These are phyloP conservation scores for Rousettus madagascariensis DNA, from an alignment of 2,797 vertebrate species.

Conservation along the genomic window DNA sequence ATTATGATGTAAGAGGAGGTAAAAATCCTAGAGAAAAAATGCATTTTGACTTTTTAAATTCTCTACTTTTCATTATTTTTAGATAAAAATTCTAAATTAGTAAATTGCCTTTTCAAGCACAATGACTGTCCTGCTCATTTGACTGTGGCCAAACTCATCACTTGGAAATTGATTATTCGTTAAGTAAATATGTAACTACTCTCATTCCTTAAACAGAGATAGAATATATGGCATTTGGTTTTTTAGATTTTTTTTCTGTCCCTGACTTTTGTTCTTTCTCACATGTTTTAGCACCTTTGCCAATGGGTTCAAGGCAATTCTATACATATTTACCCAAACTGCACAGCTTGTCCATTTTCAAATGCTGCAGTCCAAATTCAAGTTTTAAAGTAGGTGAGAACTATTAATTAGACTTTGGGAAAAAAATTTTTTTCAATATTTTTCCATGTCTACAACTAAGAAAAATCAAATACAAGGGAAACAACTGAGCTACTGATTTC, in stretches of 20 bases:
- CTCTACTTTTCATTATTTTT: neutral
- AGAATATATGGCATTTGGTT: neutral
- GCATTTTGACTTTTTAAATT: neutral
- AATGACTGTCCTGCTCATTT: neutral
- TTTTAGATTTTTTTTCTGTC: neutral
- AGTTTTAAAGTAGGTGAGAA: neutral
- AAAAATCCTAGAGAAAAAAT: neutral
- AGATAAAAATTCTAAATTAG: neutral
- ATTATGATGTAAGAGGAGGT: neutral
- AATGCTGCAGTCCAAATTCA: neutral
- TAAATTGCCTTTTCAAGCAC: neutral
- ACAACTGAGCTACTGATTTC: neutral
- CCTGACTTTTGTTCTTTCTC: neutral
- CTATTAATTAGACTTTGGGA: neutral
- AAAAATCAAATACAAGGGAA: slow-evolving; percentile 23
- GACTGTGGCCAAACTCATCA: neutral
- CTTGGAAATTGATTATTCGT: neutral
- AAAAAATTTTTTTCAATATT: neutral
- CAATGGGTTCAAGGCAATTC: neutral
- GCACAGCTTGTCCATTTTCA: neutral
- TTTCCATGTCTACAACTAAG: neutral
- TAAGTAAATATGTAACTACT: neutral
- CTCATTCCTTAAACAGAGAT: neutral
- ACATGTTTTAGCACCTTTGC: neutral
- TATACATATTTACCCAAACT: neutral